Evolutionary conservation across 2,888 invertebrate species (phyloP), one percentile per base, ranked within the genome.

Genomic region (Drosophila ezoana): DNA sequence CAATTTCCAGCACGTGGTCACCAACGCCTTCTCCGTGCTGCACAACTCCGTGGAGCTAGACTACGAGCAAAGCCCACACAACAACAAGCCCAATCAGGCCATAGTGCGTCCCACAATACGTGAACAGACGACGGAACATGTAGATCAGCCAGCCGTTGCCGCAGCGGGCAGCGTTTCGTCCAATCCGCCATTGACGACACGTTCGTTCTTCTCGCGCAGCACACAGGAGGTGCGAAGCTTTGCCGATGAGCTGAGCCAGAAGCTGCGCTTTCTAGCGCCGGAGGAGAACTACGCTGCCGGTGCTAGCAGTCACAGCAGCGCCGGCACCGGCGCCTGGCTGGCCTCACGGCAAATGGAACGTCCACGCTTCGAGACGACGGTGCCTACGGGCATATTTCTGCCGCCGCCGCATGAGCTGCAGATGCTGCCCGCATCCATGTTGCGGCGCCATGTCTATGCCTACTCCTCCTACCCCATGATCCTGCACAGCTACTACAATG

Each of bases 281-380:
- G 85, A 86, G 54, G 85, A 86, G 85, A 81, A 84, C 60, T 75
- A 72, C 75, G 72, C 60, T 67, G 94, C 94, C 76, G 94, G 57
- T 43, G 69, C 47, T 4, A 72, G 84, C 28, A 48, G 75, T 43
- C 51, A 69, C 35, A 73, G 63, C 65, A 49, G 63, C 45, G 49
- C 11, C 16, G 53, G 20, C 63, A 47, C 56, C 57, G 75, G 64
- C 44, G 67, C 66, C 64, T 79, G 72, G 64, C 28, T 60, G n/a
- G 59, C 68, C 20, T 6, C 91, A 9, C 90, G 58, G 1, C 65
- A 62, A 43, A 74, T 83, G 44, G 92, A 92, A 49, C 92, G 93
- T 66, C 95, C 94, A 64, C 94, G 96, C 10, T 97, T 97, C 89
- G 95, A 97, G 73, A 96, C 96, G 10, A 96, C 96, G 0, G 97